Evolutionary conservation across 2,113 vertebrate genomes (phyloP).

Genomic region (Brachionichthys hirsutus): DNA sequence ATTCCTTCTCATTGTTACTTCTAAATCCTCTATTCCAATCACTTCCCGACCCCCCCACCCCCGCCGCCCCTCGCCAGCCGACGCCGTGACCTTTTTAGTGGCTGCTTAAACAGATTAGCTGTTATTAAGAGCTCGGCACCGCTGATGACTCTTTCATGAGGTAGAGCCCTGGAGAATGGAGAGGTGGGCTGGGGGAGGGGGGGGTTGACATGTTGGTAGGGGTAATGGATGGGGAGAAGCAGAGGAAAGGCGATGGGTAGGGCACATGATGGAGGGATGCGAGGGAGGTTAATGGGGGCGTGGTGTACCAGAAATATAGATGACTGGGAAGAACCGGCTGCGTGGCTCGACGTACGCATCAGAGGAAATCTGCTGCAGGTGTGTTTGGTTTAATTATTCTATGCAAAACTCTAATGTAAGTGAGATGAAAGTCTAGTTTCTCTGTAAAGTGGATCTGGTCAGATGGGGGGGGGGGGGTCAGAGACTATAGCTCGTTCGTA

Average conservation of each 20-base stretch:
- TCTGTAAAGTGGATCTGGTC: too few relatives aligned
- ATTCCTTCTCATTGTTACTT: conserved; percentile 20
- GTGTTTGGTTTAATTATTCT: too few relatives aligned
- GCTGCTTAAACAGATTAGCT: conserved; percentile 79
- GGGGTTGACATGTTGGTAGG: conserved; percentile 8
- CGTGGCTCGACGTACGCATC: too few relatives aligned
- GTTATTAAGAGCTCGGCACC: conserved; percentile 75
- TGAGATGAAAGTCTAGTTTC: too few relatives aligned
- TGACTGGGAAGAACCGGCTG: not conserved
- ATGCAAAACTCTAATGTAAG: too few relatives aligned
- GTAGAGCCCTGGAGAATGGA: conserved; percentile 42
- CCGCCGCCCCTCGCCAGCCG: conserved; percentile 46
- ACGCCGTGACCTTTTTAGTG: conserved; percentile 75
- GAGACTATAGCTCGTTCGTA: too few relatives aligned
- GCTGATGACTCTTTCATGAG: conserved; percentile 76
- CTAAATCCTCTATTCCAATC: conserved; percentile 55
- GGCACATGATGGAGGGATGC: conserved; percentile 12
- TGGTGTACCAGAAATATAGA: conserved; percentile 11
- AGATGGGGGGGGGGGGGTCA: too few relatives aligned
- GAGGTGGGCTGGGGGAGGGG: conserved; percentile 19
- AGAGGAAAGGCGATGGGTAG: conserved; percentile 1
- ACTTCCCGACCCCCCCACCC: conserved; percentile 26
- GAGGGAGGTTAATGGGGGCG: too few relatives aligned
- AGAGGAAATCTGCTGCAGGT: too few relatives aligned
- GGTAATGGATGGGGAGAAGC: conserved; percentile 3